Conservation (phyloP, 2,797 vertebrate genomes). For the Pteronotus mesoamericanus region DNA sequence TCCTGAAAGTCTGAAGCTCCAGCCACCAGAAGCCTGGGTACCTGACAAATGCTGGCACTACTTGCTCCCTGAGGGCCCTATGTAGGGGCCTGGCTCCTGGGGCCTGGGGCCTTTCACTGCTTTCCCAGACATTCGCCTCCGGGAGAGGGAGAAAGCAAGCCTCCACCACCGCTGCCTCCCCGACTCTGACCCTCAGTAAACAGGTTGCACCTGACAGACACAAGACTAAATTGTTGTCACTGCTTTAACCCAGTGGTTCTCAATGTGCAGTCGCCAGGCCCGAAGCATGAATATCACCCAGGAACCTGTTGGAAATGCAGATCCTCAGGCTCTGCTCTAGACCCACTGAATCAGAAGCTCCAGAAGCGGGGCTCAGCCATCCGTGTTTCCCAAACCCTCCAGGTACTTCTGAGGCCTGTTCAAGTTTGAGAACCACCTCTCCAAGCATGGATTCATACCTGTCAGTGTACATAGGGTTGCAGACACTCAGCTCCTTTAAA, state of each 20-base stretch:
- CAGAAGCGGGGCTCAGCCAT: not conserved
- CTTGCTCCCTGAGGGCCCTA: not conserved
- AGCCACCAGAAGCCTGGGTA: not conserved
- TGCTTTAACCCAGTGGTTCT: not conserved
- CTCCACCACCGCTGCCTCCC: not conserved
- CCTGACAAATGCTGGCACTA: not conserved
- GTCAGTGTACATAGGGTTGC: not conserved
- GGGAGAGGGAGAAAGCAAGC: not conserved
- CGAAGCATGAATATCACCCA: not conserved
- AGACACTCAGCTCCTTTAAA: not conserved
- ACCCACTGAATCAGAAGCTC: not conserved
- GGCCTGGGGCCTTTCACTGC: too few relatives aligned
- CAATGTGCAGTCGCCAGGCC: not conserved
- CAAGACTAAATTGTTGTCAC: not conserved
- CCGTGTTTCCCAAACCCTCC: not conserved
- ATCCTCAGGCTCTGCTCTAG: not conserved
- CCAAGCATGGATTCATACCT: not conserved
- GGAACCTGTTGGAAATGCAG: not conserved
- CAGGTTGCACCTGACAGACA: not conserved
- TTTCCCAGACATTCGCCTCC: not conserved
- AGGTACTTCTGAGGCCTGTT: not conserved
- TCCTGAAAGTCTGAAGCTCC: not conserved
- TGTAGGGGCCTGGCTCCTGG: not conserved
- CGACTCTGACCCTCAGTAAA: not conserved
- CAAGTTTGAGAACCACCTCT: not conserved